phyloP scores from a whole-genome alignment of 2,888 invertebrate genomes.

The Teleiodes luculella region DNA sequence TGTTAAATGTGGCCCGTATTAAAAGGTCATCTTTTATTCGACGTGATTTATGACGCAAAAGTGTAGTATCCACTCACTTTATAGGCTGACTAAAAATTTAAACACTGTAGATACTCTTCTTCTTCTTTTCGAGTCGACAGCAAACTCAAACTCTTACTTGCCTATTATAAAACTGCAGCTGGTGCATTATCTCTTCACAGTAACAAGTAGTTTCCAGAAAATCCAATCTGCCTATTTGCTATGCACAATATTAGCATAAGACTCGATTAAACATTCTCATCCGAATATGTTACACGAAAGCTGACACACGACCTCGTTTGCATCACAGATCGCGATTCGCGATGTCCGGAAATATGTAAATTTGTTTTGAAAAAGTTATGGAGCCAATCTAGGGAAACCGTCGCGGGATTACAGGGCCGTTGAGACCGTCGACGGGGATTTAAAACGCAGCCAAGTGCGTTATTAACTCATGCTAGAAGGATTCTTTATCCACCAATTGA shows the following conservation, averaged over 20 bases:
- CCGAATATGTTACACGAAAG: background rate
- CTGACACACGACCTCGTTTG: slow-evolving; percentile 24
- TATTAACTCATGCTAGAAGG: slow-evolving; percentile 12
- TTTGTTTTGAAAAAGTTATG: slow-evolving; percentile 61
- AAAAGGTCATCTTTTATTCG: slow-evolving; percentile 13
- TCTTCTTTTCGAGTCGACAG: no score
- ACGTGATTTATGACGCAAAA: slow-evolving; percentile 9
- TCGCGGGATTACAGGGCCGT: slow-evolving; percentile 39
- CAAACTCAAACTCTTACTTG: no score
- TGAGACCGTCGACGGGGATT: background rate
- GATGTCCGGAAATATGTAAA: slow-evolving; percentile 53
- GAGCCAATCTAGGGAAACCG: slow-evolving; percentile 50
- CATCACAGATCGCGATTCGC: slow-evolving; percentile 46
- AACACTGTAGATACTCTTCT: no score
- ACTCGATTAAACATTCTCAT: slow-evolving; percentile 4
- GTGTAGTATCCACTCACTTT: background rate
- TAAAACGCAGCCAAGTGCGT: background rate
- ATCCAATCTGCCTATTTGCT: background rate
- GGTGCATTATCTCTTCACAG: no score
- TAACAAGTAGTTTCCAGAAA: background rate
- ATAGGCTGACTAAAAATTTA: no score
- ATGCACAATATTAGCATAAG: slow-evolving; percentile 1
- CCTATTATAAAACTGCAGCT: no score
- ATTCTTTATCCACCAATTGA: background rate
- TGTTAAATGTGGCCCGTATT: slow-evolving; percentile 21